These are phyloP conservation scores for Platichthys stellatus DNA, from an alignment of 2,113 vertebrate species.

Conservation along the genomic window DNA sequence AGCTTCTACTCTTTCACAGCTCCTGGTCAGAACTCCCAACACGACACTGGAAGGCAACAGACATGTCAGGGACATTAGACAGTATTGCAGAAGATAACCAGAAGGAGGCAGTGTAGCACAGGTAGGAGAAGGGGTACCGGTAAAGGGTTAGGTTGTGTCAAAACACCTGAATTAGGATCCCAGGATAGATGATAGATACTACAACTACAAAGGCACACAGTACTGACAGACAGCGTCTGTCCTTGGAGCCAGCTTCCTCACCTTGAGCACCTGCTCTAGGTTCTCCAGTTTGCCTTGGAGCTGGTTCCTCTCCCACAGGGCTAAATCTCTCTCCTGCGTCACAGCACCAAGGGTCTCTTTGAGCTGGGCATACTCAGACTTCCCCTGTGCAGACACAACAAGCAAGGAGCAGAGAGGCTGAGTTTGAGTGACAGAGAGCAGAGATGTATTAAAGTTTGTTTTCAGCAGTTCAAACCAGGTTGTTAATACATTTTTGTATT, in stretches of 20 bases:
- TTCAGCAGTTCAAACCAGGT: not conserved
- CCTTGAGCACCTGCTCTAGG: slow-evolving; percentile 99
- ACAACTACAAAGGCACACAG: slow-evolving; percentile 24
- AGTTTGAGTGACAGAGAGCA: not conserved
- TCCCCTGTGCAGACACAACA: slow-evolving; percentile 83
- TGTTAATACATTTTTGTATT: not conserved
- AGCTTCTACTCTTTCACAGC: slow-evolving; percentile 76
- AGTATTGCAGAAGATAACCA: slow-evolving; percentile 53
- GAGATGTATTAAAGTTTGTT: not conserved
- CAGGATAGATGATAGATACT: slow-evolving; percentile 21
- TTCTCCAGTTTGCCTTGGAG: slow-evolving; percentile 99
- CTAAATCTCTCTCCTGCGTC: slow-evolving; percentile 89
- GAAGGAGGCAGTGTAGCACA: slow-evolving; percentile 57
- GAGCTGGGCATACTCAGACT: slow-evolving; percentile 88
- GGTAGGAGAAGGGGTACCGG: slow-evolving; percentile 32
- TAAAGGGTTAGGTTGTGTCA: slow-evolving; percentile 41
- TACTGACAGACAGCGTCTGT: not conserved
- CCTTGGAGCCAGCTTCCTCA: slow-evolving; percentile 70
- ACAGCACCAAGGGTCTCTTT: slow-evolving; percentile 84
- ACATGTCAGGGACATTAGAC: slow-evolving; percentile 76
- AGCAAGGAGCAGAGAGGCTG: slow-evolving; percentile 24
- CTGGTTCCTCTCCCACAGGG: slow-evolving; percentile 88
- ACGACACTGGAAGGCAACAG: slow-evolving; percentile 79
- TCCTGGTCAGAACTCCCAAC: slow-evolving; percentile 74
- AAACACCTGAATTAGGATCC: slow-evolving; percentile 42